Percentiles rank a stretch among this genome's conserved stretches.
Evolutionary conservation across 2,797 vertebrate genomes (phyloP).

Genomic region (Spinus olivaceus): DNA sequence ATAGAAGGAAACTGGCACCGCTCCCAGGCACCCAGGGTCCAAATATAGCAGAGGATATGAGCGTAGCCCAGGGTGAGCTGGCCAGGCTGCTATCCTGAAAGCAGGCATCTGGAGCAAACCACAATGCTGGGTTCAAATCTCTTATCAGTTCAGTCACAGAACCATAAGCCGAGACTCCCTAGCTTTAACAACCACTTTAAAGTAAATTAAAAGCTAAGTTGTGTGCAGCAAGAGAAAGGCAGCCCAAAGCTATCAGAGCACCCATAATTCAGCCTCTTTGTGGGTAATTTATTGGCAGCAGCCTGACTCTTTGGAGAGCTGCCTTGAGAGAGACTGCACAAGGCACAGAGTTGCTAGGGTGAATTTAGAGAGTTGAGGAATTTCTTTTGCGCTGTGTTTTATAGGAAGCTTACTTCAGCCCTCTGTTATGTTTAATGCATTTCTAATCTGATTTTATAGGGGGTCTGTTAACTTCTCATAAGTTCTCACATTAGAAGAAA

Average conservation of each 20-base stretch:
- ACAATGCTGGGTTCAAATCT: background rate
- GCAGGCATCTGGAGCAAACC: background rate
- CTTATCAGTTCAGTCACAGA: slow-evolving; percentile 53
- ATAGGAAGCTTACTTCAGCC: background rate
- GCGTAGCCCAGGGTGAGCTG: background rate
- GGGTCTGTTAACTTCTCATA: background rate
- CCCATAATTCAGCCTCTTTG: slow-evolving; percentile 48
- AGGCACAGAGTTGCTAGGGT: slow-evolving; percentile 29
- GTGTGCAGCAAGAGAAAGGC: slow-evolving; percentile 18
- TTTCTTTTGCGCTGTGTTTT: background rate
- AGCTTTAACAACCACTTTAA: slow-evolving; percentile 46
- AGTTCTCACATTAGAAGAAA: background rate
- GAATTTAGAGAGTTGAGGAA: slow-evolving; percentile 3
- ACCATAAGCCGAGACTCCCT: background rate
- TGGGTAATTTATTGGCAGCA: slow-evolving; percentile 59
- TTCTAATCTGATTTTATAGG: slow-evolving; percentile 32
- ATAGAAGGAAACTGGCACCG: background rate
- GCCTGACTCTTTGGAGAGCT: slow-evolving; percentile 33
- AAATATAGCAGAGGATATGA: background rate
- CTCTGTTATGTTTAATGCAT: slow-evolving; percentile 15
- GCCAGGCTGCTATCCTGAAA: background rate
- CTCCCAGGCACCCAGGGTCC: background rate
- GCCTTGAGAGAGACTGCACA: slow-evolving; percentile 6
- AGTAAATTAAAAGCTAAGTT: slow-evolving; percentile 60
- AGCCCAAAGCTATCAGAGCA: slow-evolving; percentile 38